Evolutionary conservation across 2,113 vertebrate genomes (phyloP).

Genomic region (Choloepus hoffmanni): DNA sequence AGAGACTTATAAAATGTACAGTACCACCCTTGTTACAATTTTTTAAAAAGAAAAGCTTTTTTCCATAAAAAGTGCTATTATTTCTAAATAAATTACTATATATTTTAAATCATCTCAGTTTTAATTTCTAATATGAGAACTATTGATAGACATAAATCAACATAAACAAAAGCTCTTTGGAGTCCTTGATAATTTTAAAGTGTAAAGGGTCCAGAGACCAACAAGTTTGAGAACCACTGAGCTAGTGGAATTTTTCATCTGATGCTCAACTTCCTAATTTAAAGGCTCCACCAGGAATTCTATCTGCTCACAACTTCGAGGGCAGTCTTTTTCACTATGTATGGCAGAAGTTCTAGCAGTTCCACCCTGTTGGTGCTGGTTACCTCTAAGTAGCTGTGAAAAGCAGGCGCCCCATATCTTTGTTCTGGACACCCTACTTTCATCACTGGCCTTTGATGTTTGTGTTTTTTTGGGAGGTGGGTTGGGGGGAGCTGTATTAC

Average conservation of each 20-base stretch:
- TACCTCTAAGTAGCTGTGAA: background rate
- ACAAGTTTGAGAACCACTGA: background rate
- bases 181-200: background rate
- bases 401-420: background rate
- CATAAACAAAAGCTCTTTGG: background rate
- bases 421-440: background rate
- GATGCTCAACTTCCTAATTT: background rate
- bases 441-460: background rate
- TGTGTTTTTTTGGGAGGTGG: background rate
- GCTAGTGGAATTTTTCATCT: background rate
- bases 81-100: background rate
- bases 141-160: background rate
- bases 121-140: constrained; percentile 12
- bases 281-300: background rate
- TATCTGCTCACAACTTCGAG: background rate
- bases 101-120: background rate
- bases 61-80: background rate
- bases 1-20: background rate
- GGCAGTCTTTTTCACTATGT: background rate
- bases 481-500: background rate
- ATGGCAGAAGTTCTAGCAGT: background rate
- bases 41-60: background rate
- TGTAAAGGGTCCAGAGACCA: background rate
- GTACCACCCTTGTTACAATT: background rate
- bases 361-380: background rate